Evolutionary conservation across 2,888 invertebrate genomes (phyloP).

Genomic region (Plagiodera versicolora): DNA sequence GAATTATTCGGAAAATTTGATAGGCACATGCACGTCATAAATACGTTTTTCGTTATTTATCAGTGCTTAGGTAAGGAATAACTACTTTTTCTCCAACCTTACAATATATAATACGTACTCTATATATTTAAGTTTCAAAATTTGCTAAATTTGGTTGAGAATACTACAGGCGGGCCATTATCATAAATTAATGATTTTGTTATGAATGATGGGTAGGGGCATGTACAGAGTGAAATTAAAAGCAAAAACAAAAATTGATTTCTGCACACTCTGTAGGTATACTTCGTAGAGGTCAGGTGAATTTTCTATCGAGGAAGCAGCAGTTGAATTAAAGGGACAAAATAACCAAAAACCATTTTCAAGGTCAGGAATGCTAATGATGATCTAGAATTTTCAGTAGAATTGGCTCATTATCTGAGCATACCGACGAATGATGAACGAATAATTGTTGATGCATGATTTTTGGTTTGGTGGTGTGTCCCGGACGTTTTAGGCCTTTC

Average conservation of each 20-base stretch:
- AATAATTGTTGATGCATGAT: slow-evolving; percentile 23
- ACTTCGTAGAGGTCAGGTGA: too few species aligned
- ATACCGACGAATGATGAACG: not conserved
- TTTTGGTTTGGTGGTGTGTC: slow-evolving; percentile 22
- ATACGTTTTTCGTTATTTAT: slow-evolving; percentile 36
- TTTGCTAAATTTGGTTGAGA: slow-evolving; percentile 29
- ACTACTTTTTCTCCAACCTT: slow-evolving; percentile 37
- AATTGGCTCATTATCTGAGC: not conserved
- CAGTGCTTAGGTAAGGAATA: slow-evolving; percentile 30
- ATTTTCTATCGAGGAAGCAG: not conserved
- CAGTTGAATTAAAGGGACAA: slow-evolving; percentile 4
- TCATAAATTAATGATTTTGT: too few species aligned
- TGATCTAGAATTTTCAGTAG: not conserved
- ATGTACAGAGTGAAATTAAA: too few species aligned
- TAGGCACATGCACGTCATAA: slow-evolving; percentile 34
- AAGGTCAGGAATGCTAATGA: not conserved
- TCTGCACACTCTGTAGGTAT: not conserved
- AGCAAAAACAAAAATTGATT: too few species aligned
- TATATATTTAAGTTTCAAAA: slow-evolving; percentile 43
- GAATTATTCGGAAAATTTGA: slow-evolving; percentile 13
- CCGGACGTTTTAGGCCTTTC: slow-evolving; percentile 26
- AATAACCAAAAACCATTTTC: slow-evolving; percentile 10
- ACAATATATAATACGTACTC: slow-evolving; percentile 43
- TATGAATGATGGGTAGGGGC: too few species aligned
- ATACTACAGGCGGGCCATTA: slow-evolving; percentile 20